These are phyloP conservation scores for Haliaeetus leucogaster DNA, from an alignment of 2,113 vertebrate species.

Conservation along the genomic window DNA sequence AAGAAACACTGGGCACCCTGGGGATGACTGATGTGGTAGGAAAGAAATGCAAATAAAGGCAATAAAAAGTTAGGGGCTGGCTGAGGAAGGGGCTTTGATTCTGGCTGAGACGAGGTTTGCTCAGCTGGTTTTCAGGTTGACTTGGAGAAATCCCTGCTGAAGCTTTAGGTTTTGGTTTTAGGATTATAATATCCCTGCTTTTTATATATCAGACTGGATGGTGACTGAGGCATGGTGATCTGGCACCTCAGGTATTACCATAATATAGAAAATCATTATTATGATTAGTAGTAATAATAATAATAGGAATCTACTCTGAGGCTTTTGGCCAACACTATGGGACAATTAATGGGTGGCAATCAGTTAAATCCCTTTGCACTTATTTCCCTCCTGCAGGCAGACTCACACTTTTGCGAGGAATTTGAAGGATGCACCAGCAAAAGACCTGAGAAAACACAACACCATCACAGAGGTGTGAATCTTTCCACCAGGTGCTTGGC, in stretches of 20 bases:
- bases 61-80: background rate
- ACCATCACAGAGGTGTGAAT: slow-evolving; percentile 23
- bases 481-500: background rate
- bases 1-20: background rate
- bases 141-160: background rate
- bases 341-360: background rate
- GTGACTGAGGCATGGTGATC: background rate
- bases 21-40: background rate
- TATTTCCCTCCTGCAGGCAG: background rate
- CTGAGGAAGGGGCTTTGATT: background rate
- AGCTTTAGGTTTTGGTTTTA: background rate
- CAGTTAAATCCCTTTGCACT: background rate
- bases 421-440: slow-evolving; percentile 26
- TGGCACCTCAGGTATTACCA: background rate
- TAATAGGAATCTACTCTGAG: background rate
- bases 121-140: background rate
- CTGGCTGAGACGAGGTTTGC: background rate
- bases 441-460: slow-evolving; percentile 58
- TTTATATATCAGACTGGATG: background rate
- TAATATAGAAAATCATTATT: background rate
- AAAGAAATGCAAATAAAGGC: slow-evolving; percentile 20
- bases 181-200: background rate
- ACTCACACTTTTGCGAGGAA: background rate
- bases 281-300: background rate
- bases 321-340: background rate